A percentile compares a stretch with the other conserved stretches of the same genome.
Conservation (phyloP, 64 coral and sea anemone species). For the Actinia equina region DNA sequence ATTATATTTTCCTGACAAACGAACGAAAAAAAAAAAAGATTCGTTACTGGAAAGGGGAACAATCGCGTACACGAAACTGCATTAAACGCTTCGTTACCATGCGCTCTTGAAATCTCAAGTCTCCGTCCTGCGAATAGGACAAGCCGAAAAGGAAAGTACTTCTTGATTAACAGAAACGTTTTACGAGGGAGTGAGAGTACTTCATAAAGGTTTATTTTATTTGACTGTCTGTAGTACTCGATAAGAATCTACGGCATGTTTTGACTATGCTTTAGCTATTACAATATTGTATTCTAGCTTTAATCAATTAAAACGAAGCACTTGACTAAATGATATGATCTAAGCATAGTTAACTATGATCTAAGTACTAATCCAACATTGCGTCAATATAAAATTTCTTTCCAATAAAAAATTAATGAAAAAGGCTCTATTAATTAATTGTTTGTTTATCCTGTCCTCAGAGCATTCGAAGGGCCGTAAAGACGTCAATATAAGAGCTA, state of each 20-base stretch:
- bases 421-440: not conserved
- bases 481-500: not conserved
- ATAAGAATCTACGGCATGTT: not conserved
- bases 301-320: not conserved
- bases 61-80: no score
- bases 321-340: not conserved
- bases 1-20: no score
- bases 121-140: no score
- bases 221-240: not conserved
- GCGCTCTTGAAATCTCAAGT: no score
- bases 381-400: not conserved
- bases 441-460: not conserved
- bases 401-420: not conserved
- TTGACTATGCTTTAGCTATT: not conserved
- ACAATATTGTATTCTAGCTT: not conserved
- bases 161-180: no score
- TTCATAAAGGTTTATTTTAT: no score
- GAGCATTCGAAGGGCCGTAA: not conserved
- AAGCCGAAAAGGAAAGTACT: no score
- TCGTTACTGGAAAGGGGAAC: no score
- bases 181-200: no score
- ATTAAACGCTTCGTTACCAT: no score
- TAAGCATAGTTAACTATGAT: not conserved
- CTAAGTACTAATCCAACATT: not conserved
- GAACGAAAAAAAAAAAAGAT: no score